A percentile compares a stretch with the other conserved stretches of the same genome.
Evolutionary conservation across 2,797 vertebrate species (phyloP).

Genomic region (Melanotaenia parkinsoni): DNA sequence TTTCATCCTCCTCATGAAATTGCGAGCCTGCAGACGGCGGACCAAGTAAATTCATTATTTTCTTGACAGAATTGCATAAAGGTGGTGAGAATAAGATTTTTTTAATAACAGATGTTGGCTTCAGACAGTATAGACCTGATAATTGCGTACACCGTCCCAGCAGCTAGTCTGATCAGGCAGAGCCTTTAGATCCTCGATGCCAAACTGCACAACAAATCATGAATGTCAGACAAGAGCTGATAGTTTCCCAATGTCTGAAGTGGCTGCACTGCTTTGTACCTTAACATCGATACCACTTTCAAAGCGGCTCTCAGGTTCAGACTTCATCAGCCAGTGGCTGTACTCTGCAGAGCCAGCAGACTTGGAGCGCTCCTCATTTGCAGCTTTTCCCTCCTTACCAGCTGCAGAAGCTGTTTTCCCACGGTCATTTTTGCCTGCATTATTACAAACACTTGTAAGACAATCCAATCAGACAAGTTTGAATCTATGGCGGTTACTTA

Average conservation of each 20-base stretch:
- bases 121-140: slow-evolving; percentile 85
- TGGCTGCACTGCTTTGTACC: slow-evolving; percentile 73
- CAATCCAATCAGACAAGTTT: not conserved
- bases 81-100: not conserved
- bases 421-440: slow-evolving; percentile 42
- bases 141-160: slow-evolving; percentile 98
- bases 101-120: not conserved
- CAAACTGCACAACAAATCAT: slow-evolving; percentile 84
- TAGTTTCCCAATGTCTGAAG: not conserved
- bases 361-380: not conserved
- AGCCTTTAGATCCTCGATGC: slow-evolving; percentile 93
- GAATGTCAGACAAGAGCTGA: not conserved
- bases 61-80: not conserved
- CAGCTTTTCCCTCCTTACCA: slow-evolving; percentile 63
- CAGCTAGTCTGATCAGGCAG: slow-evolving; percentile 89
- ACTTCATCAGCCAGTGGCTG: slow-evolving; percentile 94
- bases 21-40: slow-evolving; percentile 87
- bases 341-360: slow-evolving; percentile 46
- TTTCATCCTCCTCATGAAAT: slow-evolving; percentile 95
- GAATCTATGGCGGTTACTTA: not conserved
- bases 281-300: slow-evolving; percentile 94
- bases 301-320: slow-evolving; percentile 94
- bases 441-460: not conserved
- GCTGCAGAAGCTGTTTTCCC: slow-evolving; percentile 12
- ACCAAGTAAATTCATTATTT: not conserved